Evolutionary conservation across 2,888 invertebrate genomes (phyloP), one percentile per base, ranked within the genome.

Genomic region (Prenolepis imparis): DNA sequence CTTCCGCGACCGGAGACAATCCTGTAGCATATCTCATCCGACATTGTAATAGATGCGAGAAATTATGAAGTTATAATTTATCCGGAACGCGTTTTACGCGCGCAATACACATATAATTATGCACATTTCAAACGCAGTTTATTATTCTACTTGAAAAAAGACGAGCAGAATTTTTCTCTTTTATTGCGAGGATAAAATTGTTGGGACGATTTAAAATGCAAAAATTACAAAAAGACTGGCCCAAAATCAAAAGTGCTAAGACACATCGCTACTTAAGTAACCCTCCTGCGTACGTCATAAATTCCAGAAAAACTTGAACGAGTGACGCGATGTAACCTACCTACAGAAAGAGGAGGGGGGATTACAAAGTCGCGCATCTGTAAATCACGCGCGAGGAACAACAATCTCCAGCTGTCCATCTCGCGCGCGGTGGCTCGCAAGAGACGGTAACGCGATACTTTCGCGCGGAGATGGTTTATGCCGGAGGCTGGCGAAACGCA

Each of bases 401-500:
- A 24, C 83, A 84, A 83, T 87, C 88, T 85, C 72, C 59, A 85
- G 82, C 80, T 83, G 78, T 88, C 85, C 87, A 85, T 87, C 88
- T 81, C 24, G 57, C 39, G 82, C 74, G 84, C 81, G 82, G 85
- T 32, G 59, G 72, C 63, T 55, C 48, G 77, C 59, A 82, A 52
- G 88, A 82, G 88, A 82, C 86, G 81, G 93, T 93, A 93, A 93
- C 93, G 89, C 90, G 93, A 93, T 93, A 93, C 92, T 91, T 91
- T 91, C 90, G 87, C 86, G 80, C 83, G 39, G 11, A 93, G 91
- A 94, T 94, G 92, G 92, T 94, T 94, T 94, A 94, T 94, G 93
- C 91, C 93, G 94, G 94, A 94, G 93, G 93, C 92, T 92, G 91
- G 92, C 90, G 90, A 15, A 12, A 92, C 90, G 85, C 39, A 21